phyloP scores from a whole-genome alignment of 1,140 invertebrate genomes.

The Calosoma granatense region DNA sequence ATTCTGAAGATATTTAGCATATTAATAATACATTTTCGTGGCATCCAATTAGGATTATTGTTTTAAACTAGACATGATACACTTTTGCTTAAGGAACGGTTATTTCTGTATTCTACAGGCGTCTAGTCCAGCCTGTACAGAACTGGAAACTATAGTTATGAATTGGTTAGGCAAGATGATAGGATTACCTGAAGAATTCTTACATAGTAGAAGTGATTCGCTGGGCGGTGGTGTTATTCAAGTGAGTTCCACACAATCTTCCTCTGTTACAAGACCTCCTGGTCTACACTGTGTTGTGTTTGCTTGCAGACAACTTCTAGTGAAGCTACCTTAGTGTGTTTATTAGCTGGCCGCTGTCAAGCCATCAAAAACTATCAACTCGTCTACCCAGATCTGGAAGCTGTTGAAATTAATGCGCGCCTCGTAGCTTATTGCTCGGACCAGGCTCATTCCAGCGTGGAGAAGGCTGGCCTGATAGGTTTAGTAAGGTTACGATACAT shows the following conservation, averaged over 20 bases:
- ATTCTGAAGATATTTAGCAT: background rate
- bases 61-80: no score
- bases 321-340: constrained; percentile 81
- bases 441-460: constrained; percentile 86
- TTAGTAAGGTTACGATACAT: constrained; percentile 88
- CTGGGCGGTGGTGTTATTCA: constrained; percentile 88
- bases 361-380: constrained; percentile 56
- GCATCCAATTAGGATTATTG: no score
- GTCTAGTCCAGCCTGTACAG: constrained; percentile 91
- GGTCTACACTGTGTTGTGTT: background rate
- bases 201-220: constrained; percentile 62
- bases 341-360: constrained; percentile 81
- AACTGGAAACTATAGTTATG: constrained; percentile 92
- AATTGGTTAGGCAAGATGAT: constrained; percentile 97
- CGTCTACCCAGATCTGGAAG: constrained; percentile 60
- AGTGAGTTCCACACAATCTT: constrained; percentile 28
- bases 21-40: no score
- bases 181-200: constrained; percentile 79
- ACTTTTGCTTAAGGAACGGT: no score
- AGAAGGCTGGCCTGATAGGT: constrained; percentile 84
- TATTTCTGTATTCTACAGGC: constrained; percentile 51
- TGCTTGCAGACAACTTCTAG: constrained; percentile 66
- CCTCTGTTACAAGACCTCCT: no score
- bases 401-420: constrained; percentile 81
- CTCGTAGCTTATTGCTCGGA: constrained; percentile 75